phyloP scores from a whole-genome alignment of 64 coral and sea anemone species.

The Stichodactyla helianthus region DNA sequence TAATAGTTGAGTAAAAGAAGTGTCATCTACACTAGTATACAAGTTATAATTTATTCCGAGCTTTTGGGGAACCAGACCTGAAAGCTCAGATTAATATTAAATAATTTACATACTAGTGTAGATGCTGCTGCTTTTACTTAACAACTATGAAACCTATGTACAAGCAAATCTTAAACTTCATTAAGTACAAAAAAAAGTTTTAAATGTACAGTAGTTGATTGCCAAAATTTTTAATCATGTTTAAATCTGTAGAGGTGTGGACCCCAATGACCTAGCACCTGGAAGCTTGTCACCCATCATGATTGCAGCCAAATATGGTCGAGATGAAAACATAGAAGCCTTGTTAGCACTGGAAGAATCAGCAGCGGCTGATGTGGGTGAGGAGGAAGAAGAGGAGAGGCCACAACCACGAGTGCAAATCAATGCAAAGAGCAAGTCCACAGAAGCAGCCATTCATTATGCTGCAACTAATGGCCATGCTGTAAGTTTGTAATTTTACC shows the following conservation, averaged over 20 bases:
- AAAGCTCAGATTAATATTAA: too few relatives aligned
- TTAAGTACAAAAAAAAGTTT: too few relatives aligned
- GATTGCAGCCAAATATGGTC: conserved; percentile 55
- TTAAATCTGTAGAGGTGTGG: conserved; percentile 21
- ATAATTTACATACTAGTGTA: too few relatives aligned
- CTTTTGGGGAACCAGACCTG: too few relatives aligned
- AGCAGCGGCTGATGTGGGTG: neutral
- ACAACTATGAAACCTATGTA: too few relatives aligned
- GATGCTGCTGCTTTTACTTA: too few relatives aligned
- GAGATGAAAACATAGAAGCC: conserved; percentile 37
- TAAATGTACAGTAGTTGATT: too few relatives aligned
- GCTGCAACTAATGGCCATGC: conserved; percentile 43
- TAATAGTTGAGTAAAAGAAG: too few relatives aligned
- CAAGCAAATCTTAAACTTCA: too few relatives aligned
- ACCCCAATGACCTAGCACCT: conserved; percentile 51
- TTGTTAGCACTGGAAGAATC: conserved; percentile 17
- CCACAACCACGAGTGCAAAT: neutral
- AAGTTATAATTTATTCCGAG: too few relatives aligned
- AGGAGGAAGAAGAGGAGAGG: conserved; percentile 24
- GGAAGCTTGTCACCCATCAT: conserved; percentile 45
- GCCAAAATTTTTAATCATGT: too few relatives aligned
- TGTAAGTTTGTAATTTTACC: neutral
- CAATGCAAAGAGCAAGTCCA: conserved; percentile 33
- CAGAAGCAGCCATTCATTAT: conserved; percentile 49
- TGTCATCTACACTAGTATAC: too few relatives aligned